Evolutionary conservation across 2,797 vertebrate species (phyloP).

Genomic region (Limosa lapponica): DNA sequence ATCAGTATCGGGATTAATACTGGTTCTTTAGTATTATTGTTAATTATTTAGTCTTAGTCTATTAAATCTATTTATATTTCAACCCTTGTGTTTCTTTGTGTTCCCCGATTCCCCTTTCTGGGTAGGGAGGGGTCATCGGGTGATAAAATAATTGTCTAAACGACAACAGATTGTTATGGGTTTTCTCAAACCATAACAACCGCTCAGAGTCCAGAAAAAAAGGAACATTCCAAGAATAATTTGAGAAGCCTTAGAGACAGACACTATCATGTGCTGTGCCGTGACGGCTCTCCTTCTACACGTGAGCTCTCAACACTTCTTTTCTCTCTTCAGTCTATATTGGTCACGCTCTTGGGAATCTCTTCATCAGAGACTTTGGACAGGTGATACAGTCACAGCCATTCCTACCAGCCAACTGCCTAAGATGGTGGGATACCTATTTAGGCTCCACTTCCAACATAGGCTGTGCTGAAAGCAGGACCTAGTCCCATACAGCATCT

Average conservation of each 20-base stretch:
- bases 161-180: too few relatives aligned
- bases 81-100: too few relatives aligned
- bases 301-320: neutral
- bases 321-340: neutral
- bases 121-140: too few relatives aligned
- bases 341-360: neutral
- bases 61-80: too few relatives aligned
- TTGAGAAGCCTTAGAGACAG: neutral
- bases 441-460: neutral
- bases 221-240: neutral
- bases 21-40: too few relatives aligned
- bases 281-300: neutral
- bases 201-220: neutral
- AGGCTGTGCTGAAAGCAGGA: neutral
- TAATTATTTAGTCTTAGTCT: too few relatives aligned
- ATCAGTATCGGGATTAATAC: too few relatives aligned
- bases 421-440: neutral
- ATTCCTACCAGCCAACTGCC: neutral
- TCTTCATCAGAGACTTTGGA: neutral
- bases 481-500: fast-evolving
- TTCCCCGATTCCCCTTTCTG: too few relatives aligned
- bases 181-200: too few relatives aligned
- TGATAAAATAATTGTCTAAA: too few relatives aligned
- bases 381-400: neutral
- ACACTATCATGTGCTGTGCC: neutral